phyloP scores from a whole-genome alignment of 2,888 invertebrate genomes.

The Seira musarum region DNA sequence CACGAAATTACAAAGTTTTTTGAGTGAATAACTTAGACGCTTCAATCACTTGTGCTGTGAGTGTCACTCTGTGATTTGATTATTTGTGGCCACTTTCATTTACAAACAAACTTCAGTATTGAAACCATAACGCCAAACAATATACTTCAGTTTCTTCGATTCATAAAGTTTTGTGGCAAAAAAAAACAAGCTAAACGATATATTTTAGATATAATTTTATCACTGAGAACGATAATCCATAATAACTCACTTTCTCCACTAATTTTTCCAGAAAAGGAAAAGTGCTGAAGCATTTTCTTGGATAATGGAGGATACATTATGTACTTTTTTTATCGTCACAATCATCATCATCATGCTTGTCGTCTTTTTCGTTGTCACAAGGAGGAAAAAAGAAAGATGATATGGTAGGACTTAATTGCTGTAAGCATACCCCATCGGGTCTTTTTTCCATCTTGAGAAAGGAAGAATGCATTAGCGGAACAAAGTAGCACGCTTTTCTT shows the following conservation, averaged over 20 bases:
- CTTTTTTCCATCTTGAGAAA: not conserved
- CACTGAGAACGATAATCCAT: not conserved
- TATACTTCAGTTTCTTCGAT: not conserved
- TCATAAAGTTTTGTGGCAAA: not conserved
- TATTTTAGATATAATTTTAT: not conserved
- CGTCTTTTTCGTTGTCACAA: constrained; percentile 15
- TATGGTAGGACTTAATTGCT: constrained; percentile 34
- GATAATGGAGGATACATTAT: not conserved
- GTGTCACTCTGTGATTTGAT: not conserved
- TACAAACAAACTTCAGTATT: not conserved
- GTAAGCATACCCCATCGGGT: constrained; percentile 19
- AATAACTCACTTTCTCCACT: not conserved
- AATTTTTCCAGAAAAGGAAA: not conserved
- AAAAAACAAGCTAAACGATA: not conserved
- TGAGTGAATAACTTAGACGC: not conserved
- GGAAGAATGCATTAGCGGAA: not conserved
- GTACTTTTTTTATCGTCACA: not conserved
- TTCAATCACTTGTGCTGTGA: not conserved
- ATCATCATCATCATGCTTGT: constrained; percentile 10
- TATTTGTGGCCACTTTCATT: not conserved
- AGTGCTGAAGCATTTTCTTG: not conserved
- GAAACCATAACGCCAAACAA: not conserved
- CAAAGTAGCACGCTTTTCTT: constrained; percentile 3
- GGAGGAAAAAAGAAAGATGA: constrained; percentile 1
- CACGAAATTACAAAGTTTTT: not conserved